Percentiles rank a stretch among this genome's conserved stretches.
phyloP scores from a whole-genome alignment of 2,888 invertebrate genomes.

The Amphipoea lucens region DNA sequence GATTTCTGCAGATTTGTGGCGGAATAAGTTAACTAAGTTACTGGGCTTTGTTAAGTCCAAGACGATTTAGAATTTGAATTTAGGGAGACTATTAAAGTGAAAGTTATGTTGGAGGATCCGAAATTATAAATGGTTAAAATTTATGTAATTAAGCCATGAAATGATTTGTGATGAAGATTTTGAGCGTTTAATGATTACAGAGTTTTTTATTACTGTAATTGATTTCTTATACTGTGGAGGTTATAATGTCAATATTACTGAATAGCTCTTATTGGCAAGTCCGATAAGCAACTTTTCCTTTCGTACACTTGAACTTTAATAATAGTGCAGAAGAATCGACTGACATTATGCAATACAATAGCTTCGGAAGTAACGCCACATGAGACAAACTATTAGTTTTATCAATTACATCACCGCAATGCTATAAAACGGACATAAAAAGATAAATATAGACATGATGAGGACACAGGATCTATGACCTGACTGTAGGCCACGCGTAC shows the following conservation, averaged over 20 bases:
- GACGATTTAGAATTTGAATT: conserved; percentile 18
- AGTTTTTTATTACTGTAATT: background rate
- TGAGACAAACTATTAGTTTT: conserved; percentile 25
- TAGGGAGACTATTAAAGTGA: conserved; percentile 8
- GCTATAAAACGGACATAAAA: conserved; percentile 39
- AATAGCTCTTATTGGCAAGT: background rate
- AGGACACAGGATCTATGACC: conserved; percentile 61
- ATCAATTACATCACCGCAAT: conserved; percentile 48
- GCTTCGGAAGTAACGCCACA: conserved; percentile 2
- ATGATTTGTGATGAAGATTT: background rate
- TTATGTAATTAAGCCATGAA: background rate
- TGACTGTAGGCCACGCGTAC: conserved; percentile 21
- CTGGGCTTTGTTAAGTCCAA: conserved; percentile 34
- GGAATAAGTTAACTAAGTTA: conserved; percentile 50
- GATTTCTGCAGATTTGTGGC: conserved; percentile 47
- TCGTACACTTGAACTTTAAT: background rate
- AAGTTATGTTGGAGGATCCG: conserved; percentile 12
- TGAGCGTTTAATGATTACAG: no score
- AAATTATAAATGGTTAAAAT: background rate
- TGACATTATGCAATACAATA: background rate
- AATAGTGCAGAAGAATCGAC: background rate
- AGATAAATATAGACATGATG: conserved; percentile 56
- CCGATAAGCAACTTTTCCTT: background rate
- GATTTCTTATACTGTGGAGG: background rate
- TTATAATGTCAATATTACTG: background rate